Evolutionary conservation across 2,888 invertebrate genomes (phyloP), one percentile per base, ranked within the genome.

Genomic region (Heliothis peltigera): DNA sequence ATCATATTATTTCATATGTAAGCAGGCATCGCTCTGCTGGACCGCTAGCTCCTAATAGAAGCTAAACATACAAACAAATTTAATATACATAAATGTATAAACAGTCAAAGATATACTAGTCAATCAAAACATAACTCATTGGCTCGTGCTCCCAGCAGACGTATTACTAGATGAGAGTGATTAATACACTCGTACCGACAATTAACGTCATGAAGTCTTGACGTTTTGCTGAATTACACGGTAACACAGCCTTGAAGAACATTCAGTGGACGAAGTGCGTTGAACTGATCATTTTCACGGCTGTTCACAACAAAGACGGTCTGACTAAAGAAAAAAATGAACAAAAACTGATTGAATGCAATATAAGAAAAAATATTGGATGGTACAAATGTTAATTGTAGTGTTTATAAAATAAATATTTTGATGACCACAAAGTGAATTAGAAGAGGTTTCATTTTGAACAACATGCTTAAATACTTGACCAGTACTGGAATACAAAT

Each of bases 141-240:
- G 35, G 21, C 32, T 53, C 64, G 76, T 70, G 64, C 59, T 59
- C 3, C 6, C 10, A 47, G 19, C 5, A n/a, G 58, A 70, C 59
- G 51, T 75, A 64, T 64, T 60, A 64, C 22, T 39, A 53, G 15
- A 57, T 35, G 53, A 75, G 64, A 64, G 71, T 73, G 72, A 73
- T 76, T 57, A 55, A 73, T 64, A 49, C 21, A 39, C 8, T 59
- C 54, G 7, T 47, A 54, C 46, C 53, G 56, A 64, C 59, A 54
- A 75, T 73, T 76, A 70, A 19, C 46, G 49, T 64, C 49, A 43
- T 32, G n/a, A 60, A 49, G 43, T 46, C 43, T 48, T 17, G 35
- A 54, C 19, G 21, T 54, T 17, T 8, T 17, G 21, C 56, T 57
- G 46, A 70, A 70, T 64, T 56, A 72, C 12, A 64, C 32, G 15